These are phyloP conservation scores for Chirona hameri DNA, from an alignment of 2,888 invertebrate genomes.

Conservation along the genomic window DNA sequence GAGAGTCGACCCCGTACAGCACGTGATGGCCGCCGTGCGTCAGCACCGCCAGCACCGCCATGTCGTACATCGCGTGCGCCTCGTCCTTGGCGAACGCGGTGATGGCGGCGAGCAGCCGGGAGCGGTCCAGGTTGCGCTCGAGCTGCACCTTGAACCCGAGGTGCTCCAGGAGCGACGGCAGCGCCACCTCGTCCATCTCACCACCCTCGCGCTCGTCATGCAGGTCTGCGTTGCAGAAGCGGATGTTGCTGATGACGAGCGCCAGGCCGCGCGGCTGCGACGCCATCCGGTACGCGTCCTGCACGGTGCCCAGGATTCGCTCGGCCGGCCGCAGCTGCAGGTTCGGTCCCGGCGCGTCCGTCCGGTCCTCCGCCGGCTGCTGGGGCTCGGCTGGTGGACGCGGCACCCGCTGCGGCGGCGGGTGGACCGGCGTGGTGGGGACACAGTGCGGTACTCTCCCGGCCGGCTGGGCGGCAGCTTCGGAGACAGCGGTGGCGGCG, in stretches of 20 bases:
- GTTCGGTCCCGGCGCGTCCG: not conserved
- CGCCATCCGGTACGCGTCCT: not conserved
- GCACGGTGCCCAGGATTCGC: not conserved
- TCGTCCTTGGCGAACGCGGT: not conserved
- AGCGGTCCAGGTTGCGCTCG: not conserved
- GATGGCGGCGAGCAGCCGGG: not conserved
- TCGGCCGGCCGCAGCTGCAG: not conserved
- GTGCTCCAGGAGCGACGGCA: not conserved
- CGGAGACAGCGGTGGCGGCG: not conserved
- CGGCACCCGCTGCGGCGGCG: not conserved
- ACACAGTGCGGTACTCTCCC: too few relatives aligned
- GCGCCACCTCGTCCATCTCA: conserved; percentile 6
- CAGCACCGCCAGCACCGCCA: not conserved
- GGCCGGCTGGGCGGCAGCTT: too few relatives aligned
- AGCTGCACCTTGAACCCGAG: not conserved
- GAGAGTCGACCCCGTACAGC: conserved; percentile 23
- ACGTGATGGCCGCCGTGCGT: not conserved
- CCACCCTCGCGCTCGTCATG: not conserved
- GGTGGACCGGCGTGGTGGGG: not conserved
- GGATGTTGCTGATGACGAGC: conserved; percentile 1
- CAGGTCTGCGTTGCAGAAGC: not conserved
- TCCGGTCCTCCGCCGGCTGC: not conserved
- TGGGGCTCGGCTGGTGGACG: not conserved
- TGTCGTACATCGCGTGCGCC: not conserved
- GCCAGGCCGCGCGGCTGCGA: conserved; percentile 4